Evolutionary conservation across 2,888 invertebrate species (phyloP).

Genomic region (Camponotus fellah): DNA sequence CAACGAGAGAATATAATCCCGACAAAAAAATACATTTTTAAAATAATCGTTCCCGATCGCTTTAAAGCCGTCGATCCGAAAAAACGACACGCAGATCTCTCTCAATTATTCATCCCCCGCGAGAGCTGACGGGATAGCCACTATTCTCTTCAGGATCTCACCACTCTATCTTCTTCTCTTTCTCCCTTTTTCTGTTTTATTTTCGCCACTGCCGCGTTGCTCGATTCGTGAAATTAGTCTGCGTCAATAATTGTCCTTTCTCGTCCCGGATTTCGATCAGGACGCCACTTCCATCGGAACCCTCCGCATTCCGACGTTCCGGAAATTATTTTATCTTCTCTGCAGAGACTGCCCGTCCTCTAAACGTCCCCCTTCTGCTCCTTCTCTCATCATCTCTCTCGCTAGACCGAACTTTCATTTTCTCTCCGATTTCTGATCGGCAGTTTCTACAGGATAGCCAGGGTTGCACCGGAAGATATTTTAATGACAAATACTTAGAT

Average conservation of each 20-base stretch:
- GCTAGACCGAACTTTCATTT: slow-evolving; percentile 47
- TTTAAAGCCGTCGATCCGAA: slow-evolving; percentile 27
- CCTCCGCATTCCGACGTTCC: slow-evolving; percentile 67
- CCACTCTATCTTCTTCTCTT: slow-evolving; percentile 33
- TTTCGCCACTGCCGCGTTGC: slow-evolving; percentile 40
- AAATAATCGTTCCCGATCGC: slow-evolving; percentile 20
- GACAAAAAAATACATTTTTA: slow-evolving; percentile 21
- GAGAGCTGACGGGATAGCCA: slow-evolving; percentile 25
- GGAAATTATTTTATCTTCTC: slow-evolving; percentile 74
- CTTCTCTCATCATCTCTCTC: neutral
- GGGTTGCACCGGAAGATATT: slow-evolving; percentile 28
- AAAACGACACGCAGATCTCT: slow-evolving; percentile 34
- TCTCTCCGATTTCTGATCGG: slow-evolving; percentile 39
- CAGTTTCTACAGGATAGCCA: slow-evolving; percentile 41
- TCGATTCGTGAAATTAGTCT: slow-evolving; percentile 65
- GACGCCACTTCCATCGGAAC: slow-evolving; percentile 53
- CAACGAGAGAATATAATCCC: slow-evolving; percentile 4
- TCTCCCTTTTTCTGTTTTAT: slow-evolving; percentile 31
- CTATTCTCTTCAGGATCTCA: slow-evolving; percentile 38
- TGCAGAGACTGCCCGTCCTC: slow-evolving; percentile 33
- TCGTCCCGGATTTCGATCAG: slow-evolving; percentile 67
- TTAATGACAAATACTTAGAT: slow-evolving; percentile 41
- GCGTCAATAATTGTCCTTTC: slow-evolving; percentile 69
- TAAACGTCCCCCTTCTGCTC: slow-evolving; percentile 14
- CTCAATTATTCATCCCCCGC: slow-evolving; percentile 49